Evolutionary conservation across 2,113 vertebrate species (phyloP), one percentile per base, ranked within the genome.

Genomic region (Embiotoca jacksoni): DNA sequence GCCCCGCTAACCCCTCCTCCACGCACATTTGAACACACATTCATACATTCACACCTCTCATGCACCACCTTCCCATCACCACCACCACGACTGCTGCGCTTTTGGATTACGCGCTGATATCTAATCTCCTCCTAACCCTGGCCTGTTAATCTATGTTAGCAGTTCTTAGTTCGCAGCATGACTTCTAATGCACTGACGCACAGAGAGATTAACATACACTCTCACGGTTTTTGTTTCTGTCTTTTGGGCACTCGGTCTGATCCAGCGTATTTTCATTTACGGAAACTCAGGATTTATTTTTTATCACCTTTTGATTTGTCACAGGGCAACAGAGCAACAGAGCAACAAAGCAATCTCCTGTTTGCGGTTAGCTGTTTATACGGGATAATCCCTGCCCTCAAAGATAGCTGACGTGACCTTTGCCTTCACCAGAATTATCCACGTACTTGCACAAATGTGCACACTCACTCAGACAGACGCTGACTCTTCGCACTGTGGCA

Each of bases 101-200:
- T 66, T 39, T 80, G 86, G 88, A 89, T 91, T 92, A 91, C 39
- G 15, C 67, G 23, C 56, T 76, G 58, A 71, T 87, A 75, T 81
- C 72, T 93, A 93, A 93, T 91, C 90, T 79, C 52, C 50, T 60
- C 39, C 61, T 91, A 87, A 93, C 89, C 91, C 90, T 7, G 53
- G 55, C 61, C 59, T 64, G 84, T 76, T 92, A 91, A 93, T 91
- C 92, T 91, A 63, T 52, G 70, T 80, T 84, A 81, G 76, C 73
- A 36, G 68, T 32, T 79, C 59, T 84, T 75, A 72, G 60, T 50
- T 49, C 62, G 57, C 71, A 74, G 74, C 65, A 23, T 69, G 77
- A 59, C 65, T 71, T 74, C 56, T 62, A 81, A 50, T 2, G n/a
- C 47, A 6, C 75, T 75, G 78, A 81, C 75, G 36, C 15, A 33